Conservation (phyloP, 30 jellyfish, hydroid and myxozoan genomes). For the Aurelia aurita region DNA sequence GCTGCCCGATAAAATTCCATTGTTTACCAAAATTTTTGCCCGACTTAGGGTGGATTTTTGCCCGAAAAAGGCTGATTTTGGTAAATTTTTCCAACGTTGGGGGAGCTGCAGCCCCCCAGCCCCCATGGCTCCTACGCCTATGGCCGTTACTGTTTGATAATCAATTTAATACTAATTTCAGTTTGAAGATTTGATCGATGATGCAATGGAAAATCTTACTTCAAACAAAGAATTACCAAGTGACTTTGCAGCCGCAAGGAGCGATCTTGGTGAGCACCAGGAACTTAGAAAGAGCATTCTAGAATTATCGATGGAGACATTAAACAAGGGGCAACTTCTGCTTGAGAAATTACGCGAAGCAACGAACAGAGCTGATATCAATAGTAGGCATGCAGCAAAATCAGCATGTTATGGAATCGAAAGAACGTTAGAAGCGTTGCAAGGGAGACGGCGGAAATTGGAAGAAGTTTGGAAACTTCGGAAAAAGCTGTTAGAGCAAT, state of each 20-base stretch:
- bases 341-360: constrained; percentile 86
- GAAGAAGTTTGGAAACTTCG: constrained; percentile 90
- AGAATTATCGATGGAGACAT: constrained; percentile 70
- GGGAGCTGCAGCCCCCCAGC: no score
- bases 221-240: constrained; percentile 33
- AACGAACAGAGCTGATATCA: constrained; percentile 81
- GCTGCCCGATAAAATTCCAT: no score
- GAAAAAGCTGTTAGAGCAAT: constrained; percentile 84
- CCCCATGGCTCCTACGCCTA: no score
- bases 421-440: constrained; percentile 86
- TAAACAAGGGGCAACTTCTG: constrained; percentile 78
- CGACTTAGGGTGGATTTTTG: no score
- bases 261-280: constrained; percentile 61
- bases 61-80: no score
- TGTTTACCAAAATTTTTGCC: no score
- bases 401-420: constrained; percentile 92
- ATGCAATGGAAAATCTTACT: constrained; percentile 45
- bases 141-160: no score
- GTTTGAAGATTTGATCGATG: constrained; percentile 54
- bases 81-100: no score
- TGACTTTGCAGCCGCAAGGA: constrained; percentile 40
- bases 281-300: constrained; percentile 56
- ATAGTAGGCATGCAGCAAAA: constrained; percentile 83
- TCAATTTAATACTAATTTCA: neutral
- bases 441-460: constrained; percentile 76